Conservation (phyloP, 2,888 invertebrate species). For the Crioceris asparagi region DNA sequence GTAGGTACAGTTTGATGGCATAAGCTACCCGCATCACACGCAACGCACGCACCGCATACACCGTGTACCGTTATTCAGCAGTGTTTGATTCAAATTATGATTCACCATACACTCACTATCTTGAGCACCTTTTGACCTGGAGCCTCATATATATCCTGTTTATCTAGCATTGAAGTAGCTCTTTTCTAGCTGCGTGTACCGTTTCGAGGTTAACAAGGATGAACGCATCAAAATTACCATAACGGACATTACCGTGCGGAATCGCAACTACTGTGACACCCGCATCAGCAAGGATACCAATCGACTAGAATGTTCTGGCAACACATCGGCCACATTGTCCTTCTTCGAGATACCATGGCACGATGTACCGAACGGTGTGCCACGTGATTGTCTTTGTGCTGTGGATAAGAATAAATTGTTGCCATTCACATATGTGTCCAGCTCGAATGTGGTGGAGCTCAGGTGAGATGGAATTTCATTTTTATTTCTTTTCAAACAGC, state of each 20-base stretch:
- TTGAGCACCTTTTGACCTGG: no score
- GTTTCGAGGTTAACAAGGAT: conserved; percentile 75
- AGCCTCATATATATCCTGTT: no score
- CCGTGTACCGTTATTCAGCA: no score
- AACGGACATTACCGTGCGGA: conserved; percentile 52
- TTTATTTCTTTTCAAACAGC: no score
- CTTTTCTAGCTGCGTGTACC: conserved; percentile 65
- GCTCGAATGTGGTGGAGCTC: conserved; percentile 65
- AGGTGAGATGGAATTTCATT: no score
- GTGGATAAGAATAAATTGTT: conserved; percentile 38
- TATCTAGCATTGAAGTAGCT: conserved; percentile 3
- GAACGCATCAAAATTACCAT: conserved; percentile 69
- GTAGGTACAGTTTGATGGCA: no score
- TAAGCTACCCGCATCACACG: no score
- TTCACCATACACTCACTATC: no score
- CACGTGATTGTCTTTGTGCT: conserved; percentile 72
- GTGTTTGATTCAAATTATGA: no score
- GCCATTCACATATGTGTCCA: conserved; percentile 67
- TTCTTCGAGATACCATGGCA: conserved; percentile 68
- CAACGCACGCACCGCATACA: no score
- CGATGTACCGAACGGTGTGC: conserved; percentile 53
- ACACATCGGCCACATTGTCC: conserved; percentile 57
- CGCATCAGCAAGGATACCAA: conserved; percentile 54
- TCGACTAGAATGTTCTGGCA: conserved; percentile 60
- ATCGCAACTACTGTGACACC: conserved; percentile 48